Base-by-base conservation (phyloP, 2,888 invertebrate genomes). In the Icerya purchasi region DNA sequence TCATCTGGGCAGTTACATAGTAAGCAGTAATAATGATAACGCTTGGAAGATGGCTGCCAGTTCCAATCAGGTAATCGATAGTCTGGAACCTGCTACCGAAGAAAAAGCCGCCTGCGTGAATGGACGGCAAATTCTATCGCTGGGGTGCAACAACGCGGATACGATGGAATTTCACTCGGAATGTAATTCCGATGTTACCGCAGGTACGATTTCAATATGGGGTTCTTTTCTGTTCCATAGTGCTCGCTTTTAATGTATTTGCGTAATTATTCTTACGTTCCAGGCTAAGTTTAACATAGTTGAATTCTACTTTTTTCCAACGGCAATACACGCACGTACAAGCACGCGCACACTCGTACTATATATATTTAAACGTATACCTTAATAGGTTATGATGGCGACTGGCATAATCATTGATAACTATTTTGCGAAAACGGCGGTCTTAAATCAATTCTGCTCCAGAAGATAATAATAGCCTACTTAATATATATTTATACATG, bases 1-100 rank as follows among this genome's bases (percentile, higher is more conserved):
- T 0, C 78, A 82, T 65, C 70, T 80, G 51, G 84, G 85, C 0
- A 73, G 82, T 2, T 85, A 83, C 70, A 75, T 76, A 0, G 76
- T 82, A 1, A 68, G 77, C 36, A 74, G 72, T 56, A 75, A 66
- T 70, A 76, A n/a, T 71, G 78, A 18, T 71, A 75, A 52, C 68
- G 76, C 75, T 1, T 81, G 80, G 66, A 65, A 71, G 25, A 70
- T 71, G 63, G 70, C 75, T 8, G 74, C 72, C 63, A 76, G 75
- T 22, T 77, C 80, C 78, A 68, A 71, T 69, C 66, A 65, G 50
- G 54, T 53, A n/a, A 53, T 59, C 50, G 59, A 59, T 20, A 51
- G 61, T 53, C 14, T 36, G 36, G 62, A 61, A 3, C 63, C 58
- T 62, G 24, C 65, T 65, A 14, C 66, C 64, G 10, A 63, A 59